Evolutionary conservation across 2,797 vertebrate genomes (phyloP).

Genomic region (Acomys russatus): DNA sequence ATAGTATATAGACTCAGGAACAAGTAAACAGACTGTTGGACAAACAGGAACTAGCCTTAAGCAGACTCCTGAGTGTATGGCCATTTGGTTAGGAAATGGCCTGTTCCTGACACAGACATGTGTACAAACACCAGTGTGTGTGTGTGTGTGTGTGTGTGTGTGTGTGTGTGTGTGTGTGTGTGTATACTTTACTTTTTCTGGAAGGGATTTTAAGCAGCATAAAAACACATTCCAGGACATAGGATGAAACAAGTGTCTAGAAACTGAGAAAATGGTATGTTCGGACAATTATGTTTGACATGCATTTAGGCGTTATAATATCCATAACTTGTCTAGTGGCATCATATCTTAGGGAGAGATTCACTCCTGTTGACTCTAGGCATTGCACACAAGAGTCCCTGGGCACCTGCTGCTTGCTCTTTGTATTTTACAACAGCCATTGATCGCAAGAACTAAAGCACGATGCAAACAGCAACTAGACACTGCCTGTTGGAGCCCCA

Average conservation of each 20-base stretch:
- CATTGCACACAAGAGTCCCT: background rate
- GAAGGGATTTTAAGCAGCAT: conserved; percentile 29
- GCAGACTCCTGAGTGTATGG: background rate
- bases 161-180: no score
- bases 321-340: background rate
- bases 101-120: background rate
- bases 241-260: conserved; percentile 36
- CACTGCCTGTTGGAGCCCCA: conserved; percentile 48
- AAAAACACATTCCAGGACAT: conserved; percentile 2
- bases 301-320: background rate
- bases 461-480: conserved; percentile 29
- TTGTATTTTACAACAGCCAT: conserved; percentile 28
- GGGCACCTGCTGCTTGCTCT: background rate
- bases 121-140: background rate
- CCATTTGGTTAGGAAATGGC: background rate
- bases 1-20: background rate
- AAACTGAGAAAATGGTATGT: conserved; percentile 7
- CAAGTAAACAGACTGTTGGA: background rate
- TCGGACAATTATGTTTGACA: background rate
- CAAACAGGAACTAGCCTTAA: background rate
- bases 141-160: no score
- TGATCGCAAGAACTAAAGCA: conserved; percentile 65
- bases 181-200: background rate
- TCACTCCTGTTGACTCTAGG: conserved; percentile 2
- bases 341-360: conserved; percentile 2